Evolutionary conservation across 2,888 invertebrate species (phyloP).

Genomic region (Sisyra terminalis): DNA sequence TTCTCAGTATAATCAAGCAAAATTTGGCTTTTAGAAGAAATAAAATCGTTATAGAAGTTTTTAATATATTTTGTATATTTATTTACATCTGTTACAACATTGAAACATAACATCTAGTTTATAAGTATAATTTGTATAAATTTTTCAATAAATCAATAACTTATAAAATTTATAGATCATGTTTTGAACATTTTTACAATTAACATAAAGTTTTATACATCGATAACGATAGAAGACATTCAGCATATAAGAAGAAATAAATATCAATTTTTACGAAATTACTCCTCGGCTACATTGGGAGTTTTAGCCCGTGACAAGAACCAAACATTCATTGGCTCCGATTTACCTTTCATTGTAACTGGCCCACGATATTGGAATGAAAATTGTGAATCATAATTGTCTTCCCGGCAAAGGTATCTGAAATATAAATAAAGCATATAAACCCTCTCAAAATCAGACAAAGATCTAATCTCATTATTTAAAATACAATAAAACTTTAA

Average conservation of each 20-base stretch:
- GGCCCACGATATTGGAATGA: constrained; percentile 74
- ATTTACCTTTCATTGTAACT: constrained; percentile 83
- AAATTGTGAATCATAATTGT: constrained; percentile 74
- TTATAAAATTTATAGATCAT: too few species aligned
- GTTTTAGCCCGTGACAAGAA: constrained; percentile 42
- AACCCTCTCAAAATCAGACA: too few species aligned
- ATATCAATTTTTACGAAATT: neutral
- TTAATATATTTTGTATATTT: too few species aligned
- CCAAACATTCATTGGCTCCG: constrained; percentile 89
- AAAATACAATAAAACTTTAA: too few species aligned
- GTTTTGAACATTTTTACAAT: neutral
- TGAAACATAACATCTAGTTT: too few species aligned
- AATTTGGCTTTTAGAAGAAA: too few species aligned
- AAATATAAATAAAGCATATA: constrained; percentile 52
- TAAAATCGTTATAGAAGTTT: too few species aligned
- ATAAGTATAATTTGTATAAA: constrained; percentile 6
- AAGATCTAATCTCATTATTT: too few species aligned
- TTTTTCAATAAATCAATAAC: constrained; percentile 4
- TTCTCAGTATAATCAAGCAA: too few species aligned
- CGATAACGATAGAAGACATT: neutral
- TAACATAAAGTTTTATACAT: neutral
- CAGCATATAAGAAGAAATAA: neutral
- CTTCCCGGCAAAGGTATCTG: constrained; percentile 63
- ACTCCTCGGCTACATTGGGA: too few species aligned
- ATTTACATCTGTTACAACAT: too few species aligned